Base-by-base conservation (phyloP, 2,888 invertebrate genomes). In the Gerris lacustris region DNA sequence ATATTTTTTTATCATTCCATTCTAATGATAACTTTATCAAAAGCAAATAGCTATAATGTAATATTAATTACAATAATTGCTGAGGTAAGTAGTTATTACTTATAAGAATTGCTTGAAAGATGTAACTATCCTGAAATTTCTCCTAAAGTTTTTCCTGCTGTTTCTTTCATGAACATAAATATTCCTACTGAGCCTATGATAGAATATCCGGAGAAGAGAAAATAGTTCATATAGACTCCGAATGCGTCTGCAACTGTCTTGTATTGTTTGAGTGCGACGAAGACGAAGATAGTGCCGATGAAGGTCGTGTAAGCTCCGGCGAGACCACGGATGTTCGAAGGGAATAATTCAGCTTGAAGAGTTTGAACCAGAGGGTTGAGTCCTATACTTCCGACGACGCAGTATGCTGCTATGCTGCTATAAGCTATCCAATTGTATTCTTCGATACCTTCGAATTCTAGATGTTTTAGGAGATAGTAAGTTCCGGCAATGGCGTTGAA, bases 341-440 rank as follows among this genome's bases (percentile, higher is more conserved):
- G 74, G 70, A 76, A 76, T 66, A 75, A 71, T 64, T 76, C 76
- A 9, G 74, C 73, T 72, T 76, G 76, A 45, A 76, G 68, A 7
- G 75, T 74, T 45, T 76, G 74, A 45, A 76, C 64, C 11, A 76
- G 69, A 4, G 76, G 74, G 31, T 75, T 74, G 2, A 75, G 63
- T 0, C 76, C 76, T 55, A 74, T 70, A 44, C 73, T 72, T 47
- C 73, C 74, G 15, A 75, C 69, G 17, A 75, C 45, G 64, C 70
- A 74, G 66, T 73, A 75, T n/a, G 72, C 67, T 0, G 67, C 71
- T 9, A 75, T 44, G 5, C 72, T 63, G 44, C 73, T 6, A 66
- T 73, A 73, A 63, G 72, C 71, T 5, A 73, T 45, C 75, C 74
- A 75, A 7, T 31, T 62, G 55, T 70, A 73, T 15, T 67, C 6